Percentiles rank a stretch among this genome's conserved stretches.
phyloP scores from a whole-genome alignment of 2,797 vertebrate genomes.

The Macropodus opercularis region DNA sequence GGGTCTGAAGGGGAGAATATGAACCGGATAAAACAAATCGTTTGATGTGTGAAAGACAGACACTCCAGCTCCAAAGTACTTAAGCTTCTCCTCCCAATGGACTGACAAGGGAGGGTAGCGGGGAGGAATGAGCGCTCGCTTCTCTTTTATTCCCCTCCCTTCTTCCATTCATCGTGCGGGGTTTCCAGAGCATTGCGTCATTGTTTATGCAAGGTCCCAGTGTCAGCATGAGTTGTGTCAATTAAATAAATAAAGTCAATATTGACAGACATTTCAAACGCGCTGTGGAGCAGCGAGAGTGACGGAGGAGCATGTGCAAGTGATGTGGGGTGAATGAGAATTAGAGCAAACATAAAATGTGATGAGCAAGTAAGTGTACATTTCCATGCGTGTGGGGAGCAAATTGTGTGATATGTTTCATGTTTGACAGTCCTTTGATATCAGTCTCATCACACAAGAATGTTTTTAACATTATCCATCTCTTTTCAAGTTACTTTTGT shows the following conservation, averaged over 20 bases:
- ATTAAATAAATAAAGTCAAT: slow-evolving; percentile 82
- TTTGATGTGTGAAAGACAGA: slow-evolving; percentile 89
- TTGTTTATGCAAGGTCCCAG: slow-evolving; percentile 78
- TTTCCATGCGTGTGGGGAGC: slow-evolving; percentile 7
- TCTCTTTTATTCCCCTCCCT: slow-evolving; percentile 65
- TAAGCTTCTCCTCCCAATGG: slow-evolving; percentile 84
- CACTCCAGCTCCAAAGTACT: slow-evolving; percentile 84
- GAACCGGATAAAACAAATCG: slow-evolving; percentile 87
- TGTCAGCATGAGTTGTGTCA: slow-evolving; percentile 69
- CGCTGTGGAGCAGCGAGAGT: slow-evolving; percentile 21
- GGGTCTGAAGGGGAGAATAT: slow-evolving; percentile 85
- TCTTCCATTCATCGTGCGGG: slow-evolving; percentile 59
- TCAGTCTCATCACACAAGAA: slow-evolving; percentile 24
- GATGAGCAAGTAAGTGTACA: slow-evolving; percentile 24
- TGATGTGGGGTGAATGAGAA: slow-evolving; percentile 9
- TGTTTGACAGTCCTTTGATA: slow-evolving; percentile 48
- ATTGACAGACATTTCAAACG: slow-evolving; percentile 74
- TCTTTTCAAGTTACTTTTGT: slow-evolving; percentile 26
- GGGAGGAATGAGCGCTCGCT: slow-evolving; percentile 61
- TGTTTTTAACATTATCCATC: slow-evolving; percentile 6
- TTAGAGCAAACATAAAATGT: slow-evolving; percentile 37
- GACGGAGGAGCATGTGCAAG: background rate
- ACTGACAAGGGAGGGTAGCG: slow-evolving; percentile 71
- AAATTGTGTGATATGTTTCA: slow-evolving; percentile 42
- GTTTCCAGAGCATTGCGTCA: slow-evolving; percentile 82